Evolutionary conservation across 2,888 invertebrate species (phyloP), one percentile per base, ranked within the genome.

Genomic region (Brachypalpus laphriformis): DNA sequence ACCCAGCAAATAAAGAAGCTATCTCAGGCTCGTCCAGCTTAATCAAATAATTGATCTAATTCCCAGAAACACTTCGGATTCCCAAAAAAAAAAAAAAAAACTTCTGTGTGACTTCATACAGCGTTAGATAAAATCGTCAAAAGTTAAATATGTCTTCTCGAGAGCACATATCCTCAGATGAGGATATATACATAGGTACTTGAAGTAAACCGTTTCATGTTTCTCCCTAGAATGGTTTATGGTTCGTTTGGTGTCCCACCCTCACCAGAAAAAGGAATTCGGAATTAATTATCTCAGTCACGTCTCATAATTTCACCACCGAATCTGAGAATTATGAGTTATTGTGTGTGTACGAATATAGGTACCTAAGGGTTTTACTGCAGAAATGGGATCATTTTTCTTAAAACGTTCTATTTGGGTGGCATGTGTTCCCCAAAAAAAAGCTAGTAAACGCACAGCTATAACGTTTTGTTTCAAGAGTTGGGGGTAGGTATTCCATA

Each of bases 271-370:
- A 18, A 49, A 37, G 59, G 28, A 80, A 80, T 57, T 81, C 59
- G 31, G 66, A 85, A 76, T 81, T 85, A 85, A 85, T 85, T 85
- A 85, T 81, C 81, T 85, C 80, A 81, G 85, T 85, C 85, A 85
- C 85, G 85, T 85, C 74, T 72, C 85, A 81, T 81, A 85, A 85
- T 85, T 85, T 81, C 71, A 71, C 74, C 71, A 70, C 71, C 65
- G 72, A 80, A 83, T 83, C 74, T 70, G 57, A 70, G 83, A 65
- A 75, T 76, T 75, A 75, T 75, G 75, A 82, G 63, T 63, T 78
- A 66, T 82, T 61, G 66, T 72, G 37, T 63, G 56, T 14, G n/a
- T 56, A 25, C n/a, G n/a, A n/a, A n/a, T 59, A 18, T 34, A 16
- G 45, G 72, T 22, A 28, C 2, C 4, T 31, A 56, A 20, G 28